A percentile compares a stretch with the other conserved stretches of the same genome.
Evolutionary conservation across 2,113 vertebrate species (phyloP).

Genomic region (Trichomycterus rosablanca): DNA sequence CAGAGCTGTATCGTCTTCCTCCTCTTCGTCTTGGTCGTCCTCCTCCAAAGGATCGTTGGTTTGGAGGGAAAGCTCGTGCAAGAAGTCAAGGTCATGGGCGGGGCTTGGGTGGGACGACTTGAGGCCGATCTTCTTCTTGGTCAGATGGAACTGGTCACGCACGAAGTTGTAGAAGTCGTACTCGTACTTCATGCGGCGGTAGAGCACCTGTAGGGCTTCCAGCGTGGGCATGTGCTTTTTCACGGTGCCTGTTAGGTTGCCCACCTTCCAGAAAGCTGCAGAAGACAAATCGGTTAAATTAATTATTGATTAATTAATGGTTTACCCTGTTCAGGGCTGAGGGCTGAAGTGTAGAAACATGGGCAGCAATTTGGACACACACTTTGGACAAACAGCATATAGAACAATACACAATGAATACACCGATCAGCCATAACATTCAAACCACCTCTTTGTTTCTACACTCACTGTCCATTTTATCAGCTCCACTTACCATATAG

Average conservation of each 20-base stretch:
- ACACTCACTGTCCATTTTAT: too few relatives aligned
- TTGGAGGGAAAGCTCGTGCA: constrained; percentile 75
- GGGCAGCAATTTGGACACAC: too few relatives aligned
- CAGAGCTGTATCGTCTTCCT: constrained; percentile 78
- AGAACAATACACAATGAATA: too few relatives aligned
- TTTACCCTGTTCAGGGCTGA: too few relatives aligned
- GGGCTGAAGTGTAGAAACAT: background rate
- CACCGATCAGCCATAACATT: too few relatives aligned
- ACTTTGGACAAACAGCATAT: too few relatives aligned
- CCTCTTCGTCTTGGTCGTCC: constrained; percentile 78
- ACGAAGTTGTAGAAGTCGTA: constrained; percentile 97
- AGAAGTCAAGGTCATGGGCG: constrained; percentile 67
- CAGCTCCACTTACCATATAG: too few relatives aligned
- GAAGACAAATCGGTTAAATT: too few relatives aligned
- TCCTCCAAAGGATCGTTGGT: constrained; percentile 82
- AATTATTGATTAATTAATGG: too few relatives aligned
- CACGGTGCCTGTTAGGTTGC: constrained; percentile 94
- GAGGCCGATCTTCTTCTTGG: constrained; percentile 93
- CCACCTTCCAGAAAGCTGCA: constrained; percentile 89
- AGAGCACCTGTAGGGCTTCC: constrained; percentile 89
- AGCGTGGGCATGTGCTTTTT: constrained; percentile 88
- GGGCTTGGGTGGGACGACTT: constrained; percentile 67
- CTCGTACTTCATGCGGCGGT: constrained; percentile 92
- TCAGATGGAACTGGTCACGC: constrained; percentile 90
- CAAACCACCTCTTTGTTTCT: too few relatives aligned